Conservation (phyloP, 2,797 vertebrate genomes). For the Helostoma temminkii region DNA sequence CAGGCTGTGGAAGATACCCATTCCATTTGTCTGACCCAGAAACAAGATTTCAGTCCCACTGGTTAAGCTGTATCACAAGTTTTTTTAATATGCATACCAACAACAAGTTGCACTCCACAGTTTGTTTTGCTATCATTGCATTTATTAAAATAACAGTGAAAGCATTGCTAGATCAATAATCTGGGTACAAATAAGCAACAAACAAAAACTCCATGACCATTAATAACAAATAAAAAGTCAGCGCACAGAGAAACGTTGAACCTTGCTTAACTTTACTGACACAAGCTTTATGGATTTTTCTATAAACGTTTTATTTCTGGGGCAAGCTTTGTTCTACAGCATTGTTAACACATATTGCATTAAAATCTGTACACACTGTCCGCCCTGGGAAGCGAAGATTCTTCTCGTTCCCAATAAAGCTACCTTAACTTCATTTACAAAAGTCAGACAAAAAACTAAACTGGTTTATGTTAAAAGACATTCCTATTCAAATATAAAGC, state of each 20-base stretch:
- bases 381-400: background rate
- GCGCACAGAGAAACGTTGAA: background rate
- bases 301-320: constrained; percentile 13
- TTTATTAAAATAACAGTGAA: constrained; percentile 38
- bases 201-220: constrained; percentile 27
- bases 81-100: no score
- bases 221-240: constrained; percentile 9
- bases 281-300: background rate
- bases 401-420: background rate
- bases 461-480: constrained; percentile 6
- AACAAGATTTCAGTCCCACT: no score
- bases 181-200: constrained; percentile 1
- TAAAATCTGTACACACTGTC: background rate
- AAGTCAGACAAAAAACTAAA: background rate
- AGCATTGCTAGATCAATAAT: background rate
- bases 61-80: no score
- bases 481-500: constrained; percentile 22
- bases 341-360: background rate
- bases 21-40: no score
- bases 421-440: background rate
- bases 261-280: background rate
- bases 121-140: background rate
- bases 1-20: no score
- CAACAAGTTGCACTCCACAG: constrained; percentile 2
- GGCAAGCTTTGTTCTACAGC: background rate